These are phyloP conservation scores for Penaeus indicus DNA, from an alignment of 1,140 invertebrate species.

Conservation along the genomic window DNA sequence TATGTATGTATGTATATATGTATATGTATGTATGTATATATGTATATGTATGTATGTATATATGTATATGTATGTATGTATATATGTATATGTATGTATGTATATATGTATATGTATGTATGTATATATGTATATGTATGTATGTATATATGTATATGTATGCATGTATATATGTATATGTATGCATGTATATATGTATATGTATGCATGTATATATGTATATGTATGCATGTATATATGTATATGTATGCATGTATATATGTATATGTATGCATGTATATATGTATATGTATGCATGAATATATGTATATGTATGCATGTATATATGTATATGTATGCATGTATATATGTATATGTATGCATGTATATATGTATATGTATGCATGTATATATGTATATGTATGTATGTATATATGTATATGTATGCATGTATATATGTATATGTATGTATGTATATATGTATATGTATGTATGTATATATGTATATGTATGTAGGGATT, in stretches of 20 bases:
- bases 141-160: slow-evolving; percentile 23
- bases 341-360: neutral
- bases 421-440: slow-evolving; percentile 21
- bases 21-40: neutral
- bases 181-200: slow-evolving; percentile 25
- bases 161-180: slow-evolving; percentile 21
- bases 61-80: slow-evolving; percentile 13
- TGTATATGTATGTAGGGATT: neutral
- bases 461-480: neutral
- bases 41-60: neutral
- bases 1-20: neutral
- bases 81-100: slow-evolving; percentile 20
- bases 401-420: neutral
- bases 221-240: neutral
- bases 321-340: slow-evolving; percentile 6
- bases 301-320: slow-evolving; percentile 1
- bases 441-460: neutral
- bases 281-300: neutral
- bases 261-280: neutral
- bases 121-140: neutral
- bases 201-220: slow-evolving; percentile 8
- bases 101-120: slow-evolving; percentile 22
- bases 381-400: neutral
- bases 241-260: neutral
- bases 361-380: neutral